Percentiles rank a stretch among this genome's conserved stretches.
Conservation (phyloP, 2,797 vertebrate species). For the Nannoperca obscura region DNA sequence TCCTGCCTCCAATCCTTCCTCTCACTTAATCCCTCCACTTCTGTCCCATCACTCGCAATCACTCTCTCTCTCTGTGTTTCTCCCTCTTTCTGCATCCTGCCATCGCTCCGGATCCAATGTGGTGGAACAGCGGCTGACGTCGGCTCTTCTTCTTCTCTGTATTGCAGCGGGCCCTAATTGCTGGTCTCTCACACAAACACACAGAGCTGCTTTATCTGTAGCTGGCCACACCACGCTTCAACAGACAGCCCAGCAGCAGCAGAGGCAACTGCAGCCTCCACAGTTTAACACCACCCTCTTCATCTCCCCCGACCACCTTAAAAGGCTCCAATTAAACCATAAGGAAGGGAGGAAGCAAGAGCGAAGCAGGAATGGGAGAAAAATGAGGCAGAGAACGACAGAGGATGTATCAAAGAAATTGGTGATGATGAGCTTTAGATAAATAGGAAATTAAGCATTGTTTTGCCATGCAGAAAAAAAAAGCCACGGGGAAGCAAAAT, state of each 20-base stretch:
- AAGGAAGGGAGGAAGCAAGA: slow-evolving; percentile 47
- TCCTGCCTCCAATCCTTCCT: slow-evolving; percentile 29
- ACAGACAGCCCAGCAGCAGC: slow-evolving; percentile 59
- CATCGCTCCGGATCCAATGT: slow-evolving; percentile 53
- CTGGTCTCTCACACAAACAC: slow-evolving; percentile 73
- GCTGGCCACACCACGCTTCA: slow-evolving; percentile 67
- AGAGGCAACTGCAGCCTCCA: slow-evolving; percentile 56
- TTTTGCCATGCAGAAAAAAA: slow-evolving; percentile 54
- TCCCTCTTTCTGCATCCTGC: slow-evolving; percentile 40
- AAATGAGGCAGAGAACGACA: slow-evolving; percentile 51
- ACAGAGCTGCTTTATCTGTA: slow-evolving; percentile 73
- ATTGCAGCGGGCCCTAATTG: slow-evolving; percentile 75
- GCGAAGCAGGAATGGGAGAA: slow-evolving; percentile 22
- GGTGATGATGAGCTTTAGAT: slow-evolving; percentile 56
- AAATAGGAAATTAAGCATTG: slow-evolving; percentile 72
- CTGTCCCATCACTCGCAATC: slow-evolving; percentile 32
- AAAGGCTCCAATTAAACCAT: slow-evolving; percentile 79
- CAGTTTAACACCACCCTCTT: slow-evolving; percentile 56
- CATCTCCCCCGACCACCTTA: slow-evolving; percentile 68
- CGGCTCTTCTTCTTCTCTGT: slow-evolving; percentile 62
- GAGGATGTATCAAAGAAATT: slow-evolving; percentile 60
- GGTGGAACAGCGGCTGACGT: slow-evolving; percentile 68
- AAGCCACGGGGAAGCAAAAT: slow-evolving; percentile 54
- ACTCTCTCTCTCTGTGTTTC: slow-evolving; percentile 26
- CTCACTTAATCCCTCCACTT: slow-evolving; percentile 49